These are phyloP conservation scores for Epinotia nisella DNA, from an alignment of 2,888 invertebrate genomes.

Conservation along the genomic window DNA sequence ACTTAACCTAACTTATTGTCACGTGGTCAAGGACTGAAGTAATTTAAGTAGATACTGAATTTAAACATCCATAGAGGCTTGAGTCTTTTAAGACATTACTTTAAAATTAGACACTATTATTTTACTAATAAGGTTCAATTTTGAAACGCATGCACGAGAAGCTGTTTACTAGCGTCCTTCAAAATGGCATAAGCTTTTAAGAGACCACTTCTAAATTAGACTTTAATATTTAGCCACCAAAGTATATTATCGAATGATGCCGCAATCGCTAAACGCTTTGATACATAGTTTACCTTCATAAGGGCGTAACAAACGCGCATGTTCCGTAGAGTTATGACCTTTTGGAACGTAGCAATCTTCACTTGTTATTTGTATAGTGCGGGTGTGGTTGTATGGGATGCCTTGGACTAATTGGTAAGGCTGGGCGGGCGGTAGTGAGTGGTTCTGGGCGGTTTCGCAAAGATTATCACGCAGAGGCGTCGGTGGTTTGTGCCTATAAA, in stretches of 20 bases:
- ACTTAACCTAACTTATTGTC: conserved; percentile 2
- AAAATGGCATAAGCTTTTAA: background rate
- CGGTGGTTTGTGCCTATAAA: background rate
- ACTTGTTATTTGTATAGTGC: conserved; percentile 1
- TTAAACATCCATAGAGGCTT: background rate
- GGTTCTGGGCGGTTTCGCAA: conserved; percentile 71
- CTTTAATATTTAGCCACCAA: background rate
- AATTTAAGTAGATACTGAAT: conserved; percentile 1
- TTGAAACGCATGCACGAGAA: background rate
- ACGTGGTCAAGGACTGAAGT: background rate
- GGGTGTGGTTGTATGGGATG: conserved; percentile 23
- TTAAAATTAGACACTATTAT: background rate
- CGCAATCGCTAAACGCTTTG: background rate
- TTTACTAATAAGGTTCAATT: background rate
- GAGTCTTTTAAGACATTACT: background rate
- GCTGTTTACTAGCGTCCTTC: background rate
- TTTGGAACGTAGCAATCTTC: background rate
- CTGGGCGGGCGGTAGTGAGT: conserved; percentile 65
- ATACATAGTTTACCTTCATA: background rate
- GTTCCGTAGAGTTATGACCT: background rate
- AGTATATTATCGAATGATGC: background rate
- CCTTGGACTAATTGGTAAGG: conserved; percentile 50
- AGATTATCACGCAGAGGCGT: conserved; percentile 52
- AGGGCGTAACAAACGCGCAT: background rate
- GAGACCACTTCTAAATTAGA: background rate